Percentiles rank a stretch among this genome's conserved stretches.
These are phyloP conservation scores for Actenoides hombroni DNA, from an alignment of 2,113 vertebrate genomes.

Conservation along the genomic window DNA sequence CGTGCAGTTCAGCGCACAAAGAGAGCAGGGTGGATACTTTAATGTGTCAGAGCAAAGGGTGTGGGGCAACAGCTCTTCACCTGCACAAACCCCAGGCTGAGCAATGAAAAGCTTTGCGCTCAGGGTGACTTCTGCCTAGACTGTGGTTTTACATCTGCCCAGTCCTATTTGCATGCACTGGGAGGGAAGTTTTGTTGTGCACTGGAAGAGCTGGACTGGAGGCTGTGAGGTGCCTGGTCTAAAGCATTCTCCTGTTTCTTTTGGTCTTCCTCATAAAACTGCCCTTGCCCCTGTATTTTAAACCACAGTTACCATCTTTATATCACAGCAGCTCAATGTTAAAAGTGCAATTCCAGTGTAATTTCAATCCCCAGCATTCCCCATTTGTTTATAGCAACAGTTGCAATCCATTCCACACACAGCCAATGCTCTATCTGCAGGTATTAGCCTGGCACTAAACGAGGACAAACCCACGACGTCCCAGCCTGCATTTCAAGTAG, in stretches of 20 bases:
- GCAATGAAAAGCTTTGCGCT: no score
- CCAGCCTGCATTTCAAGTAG: neutral
- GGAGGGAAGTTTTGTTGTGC: neutral
- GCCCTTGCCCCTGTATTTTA: neutral
- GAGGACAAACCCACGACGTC: neutral
- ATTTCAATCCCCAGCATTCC: neutral
- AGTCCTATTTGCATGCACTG: neutral
- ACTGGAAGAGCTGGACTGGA: neutral
- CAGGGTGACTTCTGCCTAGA: neutral
- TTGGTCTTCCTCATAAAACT: neutral
- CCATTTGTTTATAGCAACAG: neutral
- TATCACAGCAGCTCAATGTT: neutral
- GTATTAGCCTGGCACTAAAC: neutral
- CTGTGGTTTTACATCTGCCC: neutral
- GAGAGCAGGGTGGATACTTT: neutral
- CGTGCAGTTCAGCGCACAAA: neutral
- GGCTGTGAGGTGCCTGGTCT: neutral
- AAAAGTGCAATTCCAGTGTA: neutral
- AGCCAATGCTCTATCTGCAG: neutral
- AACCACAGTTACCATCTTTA: rapidly evolving
- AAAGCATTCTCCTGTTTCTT: neutral
- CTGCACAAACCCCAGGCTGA: neutral
- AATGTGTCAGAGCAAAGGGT: neutral
- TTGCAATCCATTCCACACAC: neutral
- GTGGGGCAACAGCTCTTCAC: neutral